Base-by-base conservation (phyloP, 2,113 vertebrate genomes). In the Zeus faber region DNA sequence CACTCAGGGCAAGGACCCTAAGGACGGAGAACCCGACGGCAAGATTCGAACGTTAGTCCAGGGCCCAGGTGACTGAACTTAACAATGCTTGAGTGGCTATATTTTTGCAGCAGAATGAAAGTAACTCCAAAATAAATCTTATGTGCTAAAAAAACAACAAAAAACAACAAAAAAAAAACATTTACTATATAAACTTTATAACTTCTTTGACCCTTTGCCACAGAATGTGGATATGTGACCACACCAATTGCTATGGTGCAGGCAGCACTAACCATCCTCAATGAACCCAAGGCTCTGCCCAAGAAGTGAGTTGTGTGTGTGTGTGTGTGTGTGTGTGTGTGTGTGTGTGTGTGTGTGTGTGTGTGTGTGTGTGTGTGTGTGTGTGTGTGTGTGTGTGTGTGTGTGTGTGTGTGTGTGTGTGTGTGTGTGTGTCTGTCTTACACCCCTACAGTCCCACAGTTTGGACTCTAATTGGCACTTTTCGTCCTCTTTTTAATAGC, bases 191-290 rank as follows among this genome's bases (percentile, higher is more conserved):
- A n/a, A n/a, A n/a, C n/a, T n/a, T n/a, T n/a, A n/a, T n/a, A n/a
- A n/a, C n/a, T n/a, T n/a, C n/a, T n/a, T n/a, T n/a, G n/a, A n/a
- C n/a, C 9, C 11, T 71, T 33, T 54, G 52, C 16, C 37, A 27
- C 76, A 98, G 97, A 98, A 66, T 76, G 76, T 58, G 95, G 88
- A 25, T 98, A 98, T 24, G 72, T 97, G 57, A 80, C 93, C 50
- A 98, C 96, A 0, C 88, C 97, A 46, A 94, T 97, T 41, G 87
- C 86, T 49, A 93, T 99, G 93, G 97, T 99, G 21, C 97, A 98
- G 56, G 92, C 93, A 44, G 95, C 82, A 47, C 41, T 98, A 2
- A 92, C 93, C 10, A 80, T 99, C 53, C 89, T 98, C 37, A 93
- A 87, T 1, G 97, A 99, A 47, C n/a, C 75, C 11, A 49, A 85